Base-by-base conservation (phyloP, 2,113 vertebrate species). In the Protomyctophum bolini region DNA sequence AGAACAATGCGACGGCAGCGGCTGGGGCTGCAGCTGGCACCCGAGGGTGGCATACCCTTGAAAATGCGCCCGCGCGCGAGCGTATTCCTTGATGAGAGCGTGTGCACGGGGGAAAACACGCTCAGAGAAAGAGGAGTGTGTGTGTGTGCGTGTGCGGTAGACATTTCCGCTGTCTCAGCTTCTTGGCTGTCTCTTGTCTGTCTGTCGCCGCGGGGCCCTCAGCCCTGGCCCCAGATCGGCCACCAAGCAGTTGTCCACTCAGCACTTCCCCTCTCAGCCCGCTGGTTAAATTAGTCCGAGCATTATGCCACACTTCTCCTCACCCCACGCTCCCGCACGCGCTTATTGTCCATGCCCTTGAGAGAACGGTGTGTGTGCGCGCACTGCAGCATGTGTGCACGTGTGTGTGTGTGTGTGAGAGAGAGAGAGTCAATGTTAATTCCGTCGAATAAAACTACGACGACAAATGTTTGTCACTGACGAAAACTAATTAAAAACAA, bases 161-260 rank as follows among this genome's bases (percentile, higher is more conserved):
- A 81, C 70, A 85, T 83, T 91, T 82, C 70, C 56, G 88, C 90
- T 82, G 79, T 84, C 81, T 94, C 92, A 92, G 92, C 91, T 90
- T 89, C 87, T 91, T 75, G 76, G 69, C 73, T 58, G 85, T 84
- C 82, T 82, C 76, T 70, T 66, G 64, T 56, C 29, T 65, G 63
- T 76, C 75, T 88, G 87, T 89, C 82, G 85, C 86, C 83, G 28
- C 87, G 81, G 88, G 85, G 88, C 87, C 83, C 77, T 66, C 79
- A 81, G 83, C 85, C 84, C 75, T 81, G 83, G 88, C 89, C 83
- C 73, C 79, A 58, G 67, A 84, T 84, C 77, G 84, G 73, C 84
- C 77, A 84, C 83, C 59, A 75, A 83, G 79, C 85, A 72, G 76
- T 21, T 88, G 88, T 90, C 84, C 86, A 88, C 85, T 93, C 91